A percentile compares a stretch with the other conserved stretches of the same genome.
Conservation (phyloP, 1,140 invertebrate genomes). For the Bombus huntii region DNA sequence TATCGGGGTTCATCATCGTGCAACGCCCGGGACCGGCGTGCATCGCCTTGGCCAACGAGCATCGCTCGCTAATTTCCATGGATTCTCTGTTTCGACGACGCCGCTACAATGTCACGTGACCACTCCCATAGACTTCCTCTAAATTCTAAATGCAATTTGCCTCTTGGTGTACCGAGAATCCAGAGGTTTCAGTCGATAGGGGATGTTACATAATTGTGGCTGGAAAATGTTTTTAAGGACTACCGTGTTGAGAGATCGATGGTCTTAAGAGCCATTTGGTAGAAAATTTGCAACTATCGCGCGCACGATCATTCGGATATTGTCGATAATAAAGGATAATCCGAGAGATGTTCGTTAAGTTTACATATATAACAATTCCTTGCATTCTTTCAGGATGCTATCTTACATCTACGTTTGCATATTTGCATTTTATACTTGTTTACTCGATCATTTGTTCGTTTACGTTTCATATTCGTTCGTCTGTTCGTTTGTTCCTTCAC, state of each 20-base stretch:
- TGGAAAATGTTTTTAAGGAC: neutral
- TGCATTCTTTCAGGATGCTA: too few relatives aligned
- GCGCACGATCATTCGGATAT: too few relatives aligned
- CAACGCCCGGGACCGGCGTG: constrained; percentile 57
- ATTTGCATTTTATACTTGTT: too few relatives aligned
- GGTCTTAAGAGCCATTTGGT: neutral
- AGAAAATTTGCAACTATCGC: too few relatives aligned
- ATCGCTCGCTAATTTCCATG: constrained; percentile 72
- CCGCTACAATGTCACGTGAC: neutral
- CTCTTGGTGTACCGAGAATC: neutral
- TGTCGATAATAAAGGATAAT: too few relatives aligned
- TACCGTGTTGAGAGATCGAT: neutral
- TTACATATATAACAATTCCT: too few relatives aligned
- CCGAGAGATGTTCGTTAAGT: too few relatives aligned
- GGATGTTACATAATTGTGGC: neutral
- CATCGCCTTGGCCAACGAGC: constrained; percentile 60
- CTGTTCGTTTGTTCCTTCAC: neutral
- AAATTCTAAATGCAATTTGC: neutral
- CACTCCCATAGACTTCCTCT: neutral
- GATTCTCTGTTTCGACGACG: constrained; percentile 51
- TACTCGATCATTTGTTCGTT: neutral
- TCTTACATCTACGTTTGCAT: too few relatives aligned
- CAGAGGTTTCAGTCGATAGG: neutral
- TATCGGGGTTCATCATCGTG: constrained; percentile 76
- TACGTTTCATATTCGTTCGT: neutral